phyloP scores from a whole-genome alignment of 1,140 invertebrate species.

The Aphelenchoides fujianensis region DNA sequence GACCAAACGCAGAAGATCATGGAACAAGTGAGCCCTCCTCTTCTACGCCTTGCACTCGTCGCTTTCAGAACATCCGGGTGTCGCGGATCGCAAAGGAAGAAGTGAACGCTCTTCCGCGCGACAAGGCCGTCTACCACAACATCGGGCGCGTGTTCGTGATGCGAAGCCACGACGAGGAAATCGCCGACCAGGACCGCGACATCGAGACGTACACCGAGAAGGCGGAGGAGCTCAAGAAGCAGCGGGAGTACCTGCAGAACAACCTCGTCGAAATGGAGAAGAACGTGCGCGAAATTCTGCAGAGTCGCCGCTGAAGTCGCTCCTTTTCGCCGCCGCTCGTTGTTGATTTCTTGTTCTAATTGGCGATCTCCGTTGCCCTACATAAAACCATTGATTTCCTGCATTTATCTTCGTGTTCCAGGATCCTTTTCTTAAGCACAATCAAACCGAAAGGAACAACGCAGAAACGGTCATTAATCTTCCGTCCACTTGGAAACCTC shows the following conservation, averaged over 20 bases:
- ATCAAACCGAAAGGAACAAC: no score
- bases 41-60: neutral
- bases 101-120: neutral
- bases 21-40: neutral
- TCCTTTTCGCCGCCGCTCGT: neutral
- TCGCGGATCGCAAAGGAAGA: slow-evolving; percentile 8
- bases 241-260: slow-evolving; percentile 18
- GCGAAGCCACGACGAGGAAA: slow-evolving; percentile 16
- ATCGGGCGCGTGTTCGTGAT: slow-evolving; percentile 13
- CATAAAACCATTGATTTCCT: neutral
- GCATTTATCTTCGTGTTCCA: no score
- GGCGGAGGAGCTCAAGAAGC: neutral
- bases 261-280: slow-evolving; percentile 10
- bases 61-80: slow-evolving; percentile 18
- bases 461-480: no score
- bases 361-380: neutral
- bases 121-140: slow-evolving; percentile 13
- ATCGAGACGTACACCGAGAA: neutral
- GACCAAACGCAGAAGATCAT: slow-evolving; percentile 15
- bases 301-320: neutral
- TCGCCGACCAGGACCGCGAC: slow-evolving; percentile 13
- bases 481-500: no score
- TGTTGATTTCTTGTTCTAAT: neutral
- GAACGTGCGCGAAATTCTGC: slow-evolving; percentile 16
- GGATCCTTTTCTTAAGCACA: no score